Evolutionary conservation across 2,888 invertebrate genomes (phyloP).

Genomic region (Rhamnusium bicolor): DNA sequence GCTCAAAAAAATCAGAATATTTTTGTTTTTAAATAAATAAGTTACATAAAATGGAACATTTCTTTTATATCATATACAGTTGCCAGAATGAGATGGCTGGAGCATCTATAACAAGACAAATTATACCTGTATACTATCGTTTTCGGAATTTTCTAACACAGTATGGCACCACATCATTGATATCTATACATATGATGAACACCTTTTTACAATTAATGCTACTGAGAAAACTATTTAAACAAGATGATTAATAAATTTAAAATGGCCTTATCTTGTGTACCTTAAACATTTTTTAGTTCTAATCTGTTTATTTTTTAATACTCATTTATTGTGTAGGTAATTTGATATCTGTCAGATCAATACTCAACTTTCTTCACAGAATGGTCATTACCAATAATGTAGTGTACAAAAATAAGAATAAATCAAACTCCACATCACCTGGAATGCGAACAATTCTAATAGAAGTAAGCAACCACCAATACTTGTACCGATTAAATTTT

Average conservation of each 20-base stretch:
- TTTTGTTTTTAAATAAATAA: too few species aligned
- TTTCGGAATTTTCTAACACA: neutral
- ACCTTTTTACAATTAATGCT: neutral
- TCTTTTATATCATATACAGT: too few species aligned
- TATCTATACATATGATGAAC: neutral
- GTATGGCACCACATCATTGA: neutral
- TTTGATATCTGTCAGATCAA: neutral
- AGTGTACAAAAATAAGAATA: too few species aligned
- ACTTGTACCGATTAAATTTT: too few species aligned
- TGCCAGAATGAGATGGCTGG: too few species aligned
- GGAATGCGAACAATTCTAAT: too few species aligned
- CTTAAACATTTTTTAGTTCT: conserved; percentile 4
- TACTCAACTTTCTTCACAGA: neutral
- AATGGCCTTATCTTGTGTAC: conserved; percentile 11
- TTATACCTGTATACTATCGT: neutral
- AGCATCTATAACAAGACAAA: too few species aligned
- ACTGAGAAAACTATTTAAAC: neutral
- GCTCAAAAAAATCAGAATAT: too few species aligned
- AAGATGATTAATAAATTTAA: conserved; percentile 2
- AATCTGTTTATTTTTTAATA: conserved; percentile 12
- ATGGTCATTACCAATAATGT: neutral
- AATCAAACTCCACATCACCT: too few species aligned
- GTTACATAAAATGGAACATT: too few species aligned
- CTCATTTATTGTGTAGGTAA: neutral
- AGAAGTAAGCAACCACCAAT: too few species aligned